These are phyloP conservation scores for Oryzias woworae DNA, from an alignment of 2,113 vertebrate genomes.

Conservation along the genomic window DNA sequence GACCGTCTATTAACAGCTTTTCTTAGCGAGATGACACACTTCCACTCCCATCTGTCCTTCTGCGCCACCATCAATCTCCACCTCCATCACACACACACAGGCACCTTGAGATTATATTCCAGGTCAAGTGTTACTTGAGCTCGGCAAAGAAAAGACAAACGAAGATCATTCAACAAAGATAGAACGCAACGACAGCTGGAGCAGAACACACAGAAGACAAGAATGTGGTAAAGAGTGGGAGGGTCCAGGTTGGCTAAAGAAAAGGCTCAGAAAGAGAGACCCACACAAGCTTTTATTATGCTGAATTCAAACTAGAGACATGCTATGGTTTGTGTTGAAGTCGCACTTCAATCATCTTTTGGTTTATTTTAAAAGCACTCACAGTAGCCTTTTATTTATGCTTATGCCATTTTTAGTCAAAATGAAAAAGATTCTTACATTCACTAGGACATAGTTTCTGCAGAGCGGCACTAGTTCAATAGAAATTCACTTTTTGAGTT, in stretches of 20 bases:
- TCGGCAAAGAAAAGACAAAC: neutral
- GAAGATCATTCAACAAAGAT: neutral
- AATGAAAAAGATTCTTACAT: too few species aligned
- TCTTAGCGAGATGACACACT: constrained; percentile 30
- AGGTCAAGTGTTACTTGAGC: neutral
- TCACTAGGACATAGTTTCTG: too few species aligned
- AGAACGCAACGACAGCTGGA: constrained; percentile 17
- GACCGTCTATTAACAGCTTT: constrained; percentile 20
- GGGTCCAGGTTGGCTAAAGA: constrained; percentile 12
- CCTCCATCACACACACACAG: constrained; percentile 4
- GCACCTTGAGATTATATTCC: neutral
- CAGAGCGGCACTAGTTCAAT: too few species aligned
- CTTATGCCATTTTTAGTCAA: too few species aligned
- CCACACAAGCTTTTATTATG: too few species aligned
- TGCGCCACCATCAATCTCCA: too few species aligned
- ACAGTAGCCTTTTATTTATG: too few species aligned
- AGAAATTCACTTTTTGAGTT: too few species aligned
- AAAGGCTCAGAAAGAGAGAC: neutral
- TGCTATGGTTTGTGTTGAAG: too few species aligned
- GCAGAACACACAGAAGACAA: constrained; percentile 13
- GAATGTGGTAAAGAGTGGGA: constrained; percentile 28
- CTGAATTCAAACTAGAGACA: too few species aligned
- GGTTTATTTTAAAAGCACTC: too few species aligned
- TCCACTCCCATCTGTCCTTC: neutral
- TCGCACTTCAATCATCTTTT: too few species aligned